These are phyloP conservation scores for Zaprionus kolodkinae DNA, from an alignment of 1,140 invertebrate genomes.

Conservation along the genomic window DNA sequence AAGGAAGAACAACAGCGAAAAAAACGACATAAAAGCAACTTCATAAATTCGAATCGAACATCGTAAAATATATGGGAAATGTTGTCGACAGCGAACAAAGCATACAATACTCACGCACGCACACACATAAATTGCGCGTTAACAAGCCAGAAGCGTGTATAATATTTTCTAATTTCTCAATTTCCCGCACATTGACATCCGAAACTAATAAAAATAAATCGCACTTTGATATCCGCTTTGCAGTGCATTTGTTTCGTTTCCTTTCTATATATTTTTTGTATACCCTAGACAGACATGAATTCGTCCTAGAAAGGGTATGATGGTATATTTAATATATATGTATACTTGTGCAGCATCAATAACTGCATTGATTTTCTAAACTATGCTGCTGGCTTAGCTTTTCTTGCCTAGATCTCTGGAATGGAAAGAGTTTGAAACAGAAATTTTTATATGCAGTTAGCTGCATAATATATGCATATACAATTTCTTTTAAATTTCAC, in stretches of 20 bases:
- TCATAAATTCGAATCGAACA: conserved; percentile 56
- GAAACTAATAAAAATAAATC: conserved; percentile 83
- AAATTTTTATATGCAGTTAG: too few species aligned
- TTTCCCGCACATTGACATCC: conserved; percentile 82
- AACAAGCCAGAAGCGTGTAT: conserved; percentile 76
- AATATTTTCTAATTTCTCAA: conserved; percentile 83
- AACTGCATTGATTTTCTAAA: too few species aligned
- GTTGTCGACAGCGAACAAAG: conserved; percentile 38
- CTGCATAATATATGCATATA: too few species aligned
- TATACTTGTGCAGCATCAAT: too few species aligned
- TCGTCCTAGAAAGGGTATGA: not conserved
- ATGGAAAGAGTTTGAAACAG: too few species aligned
- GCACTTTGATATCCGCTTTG: conserved; percentile 79
- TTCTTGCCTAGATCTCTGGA: too few species aligned
- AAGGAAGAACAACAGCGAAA: conserved; percentile 11
- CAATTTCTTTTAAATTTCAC: not conserved
- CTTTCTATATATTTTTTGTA: conserved; percentile 39
- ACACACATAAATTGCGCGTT: conserved; percentile 62
- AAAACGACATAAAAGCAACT: conserved; percentile 39
- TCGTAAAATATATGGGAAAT: conserved; percentile 52
- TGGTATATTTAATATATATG: too few species aligned
- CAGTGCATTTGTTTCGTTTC: conserved; percentile 63
- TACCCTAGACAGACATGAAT: conserved; percentile 36
- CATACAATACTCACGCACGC: conserved; percentile 15
- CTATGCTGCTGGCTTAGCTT: too few species aligned